A percentile compares a stretch with the other conserved stretches of the same genome.
phyloP scores from a whole-genome alignment of 2,797 vertebrate species.

The Gallirallus australis region DNA sequence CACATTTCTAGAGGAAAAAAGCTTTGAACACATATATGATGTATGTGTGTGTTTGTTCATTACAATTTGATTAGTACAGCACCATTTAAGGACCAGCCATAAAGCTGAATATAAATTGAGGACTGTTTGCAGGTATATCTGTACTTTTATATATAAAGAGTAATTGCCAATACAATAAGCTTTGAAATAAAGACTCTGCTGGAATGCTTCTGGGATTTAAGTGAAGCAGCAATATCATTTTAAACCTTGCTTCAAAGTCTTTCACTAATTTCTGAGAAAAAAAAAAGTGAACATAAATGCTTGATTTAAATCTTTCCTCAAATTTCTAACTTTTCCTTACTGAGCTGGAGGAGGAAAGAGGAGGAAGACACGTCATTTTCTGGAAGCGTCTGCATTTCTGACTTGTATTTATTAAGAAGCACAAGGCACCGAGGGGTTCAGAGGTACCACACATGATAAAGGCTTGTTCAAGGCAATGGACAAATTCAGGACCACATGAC shows the following conservation, averaged over 20 bases:
- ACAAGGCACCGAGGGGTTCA: neutral
- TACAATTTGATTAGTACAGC: constrained; percentile 20
- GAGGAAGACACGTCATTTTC: neutral
- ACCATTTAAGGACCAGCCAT: neutral
- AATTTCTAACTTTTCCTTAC: neutral
- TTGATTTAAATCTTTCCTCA: neutral
- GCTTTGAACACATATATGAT: neutral
- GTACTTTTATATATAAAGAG: neutral
- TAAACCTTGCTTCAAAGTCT: neutral
- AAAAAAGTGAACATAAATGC: neutral
- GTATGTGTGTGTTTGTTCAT: neutral
- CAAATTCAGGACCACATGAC: neutral
- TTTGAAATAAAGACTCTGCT: neutral
- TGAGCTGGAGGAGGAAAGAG: neutral
- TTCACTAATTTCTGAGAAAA: neutral
- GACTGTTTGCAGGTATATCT: neutral
- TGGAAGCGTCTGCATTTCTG: neutral
- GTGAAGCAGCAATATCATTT: neutral
- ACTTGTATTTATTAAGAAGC: neutral
- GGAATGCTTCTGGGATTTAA: neutral
- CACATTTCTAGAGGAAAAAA: neutral
- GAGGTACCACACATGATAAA: neutral
- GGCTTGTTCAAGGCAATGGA: neutral
- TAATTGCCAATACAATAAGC: neutral
- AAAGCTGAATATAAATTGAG: neutral